Percentiles rank a stretch among this genome's conserved stretches.
These are phyloP conservation scores for Didymodactylos carnosus DNA, from an alignment of 2,888 invertebrate genomes.

Conservation along the genomic window DNA sequence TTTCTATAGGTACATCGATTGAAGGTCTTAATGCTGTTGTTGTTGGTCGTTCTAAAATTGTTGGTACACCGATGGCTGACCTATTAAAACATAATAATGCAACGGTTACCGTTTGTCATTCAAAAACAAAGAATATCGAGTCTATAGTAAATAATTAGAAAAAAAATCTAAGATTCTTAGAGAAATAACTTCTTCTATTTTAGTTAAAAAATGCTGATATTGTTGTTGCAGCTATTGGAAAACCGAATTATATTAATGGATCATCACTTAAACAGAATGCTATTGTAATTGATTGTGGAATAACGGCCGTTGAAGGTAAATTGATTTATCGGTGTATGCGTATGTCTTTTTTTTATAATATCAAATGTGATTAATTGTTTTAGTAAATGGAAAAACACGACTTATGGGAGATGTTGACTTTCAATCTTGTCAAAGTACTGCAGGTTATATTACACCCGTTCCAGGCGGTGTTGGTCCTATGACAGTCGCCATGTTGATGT, in stretches of 20 bases:
- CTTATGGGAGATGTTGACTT: constrained; percentile 11
- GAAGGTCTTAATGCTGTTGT: constrained; percentile 72
- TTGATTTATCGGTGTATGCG: not conserved
- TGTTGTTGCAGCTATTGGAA: constrained; percentile 82
- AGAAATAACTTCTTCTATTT: constrained; percentile 9
- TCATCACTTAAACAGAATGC: constrained; percentile 94
- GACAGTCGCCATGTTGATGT: constrained; percentile 70
- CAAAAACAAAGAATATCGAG: constrained; percentile 59
- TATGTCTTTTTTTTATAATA: not conserved
- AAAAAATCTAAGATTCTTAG: too few relatives aligned
- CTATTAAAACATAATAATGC: constrained; percentile 86
- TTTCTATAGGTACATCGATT: constrained; percentile 43
- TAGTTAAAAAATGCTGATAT: constrained; percentile 55
- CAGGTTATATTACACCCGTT: constrained; percentile 63
- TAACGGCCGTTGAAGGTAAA: constrained; percentile 59
- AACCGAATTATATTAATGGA: constrained; percentile 66
- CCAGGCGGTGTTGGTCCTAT: constrained; percentile 85
- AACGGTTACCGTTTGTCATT: constrained; percentile 90
- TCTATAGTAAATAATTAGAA: constrained; percentile 19
- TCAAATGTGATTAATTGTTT: not conserved
- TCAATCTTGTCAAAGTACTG: not conserved
- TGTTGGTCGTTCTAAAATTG: constrained; percentile 84
- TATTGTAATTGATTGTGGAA: constrained; percentile 94
- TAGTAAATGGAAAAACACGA: not conserved
- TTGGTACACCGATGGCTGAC: constrained; percentile 82